Conservation (phyloP, 2,888 invertebrate species). For the Peribatodes rhomboidaria region DNA sequence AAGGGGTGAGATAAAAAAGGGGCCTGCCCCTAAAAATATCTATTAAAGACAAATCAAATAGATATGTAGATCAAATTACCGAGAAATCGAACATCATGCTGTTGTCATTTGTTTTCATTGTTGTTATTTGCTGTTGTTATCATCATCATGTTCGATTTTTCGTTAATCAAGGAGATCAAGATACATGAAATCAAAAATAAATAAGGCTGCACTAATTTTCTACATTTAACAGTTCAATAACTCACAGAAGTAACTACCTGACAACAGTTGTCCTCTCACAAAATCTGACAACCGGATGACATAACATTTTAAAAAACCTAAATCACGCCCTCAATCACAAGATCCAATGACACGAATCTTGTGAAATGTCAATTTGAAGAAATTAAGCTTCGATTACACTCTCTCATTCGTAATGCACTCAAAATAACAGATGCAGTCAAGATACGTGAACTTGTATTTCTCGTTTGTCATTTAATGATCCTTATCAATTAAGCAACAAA, state of each 20-base stretch:
- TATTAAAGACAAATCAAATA: too few species aligned
- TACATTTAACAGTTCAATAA: neutral
- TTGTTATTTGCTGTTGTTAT: too few species aligned
- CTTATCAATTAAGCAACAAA: constrained; percentile 40
- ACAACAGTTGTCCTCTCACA: neutral
- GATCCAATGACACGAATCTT: neutral
- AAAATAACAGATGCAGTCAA: constrained; percentile 30
- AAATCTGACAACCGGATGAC: neutral
- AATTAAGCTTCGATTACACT: constrained; percentile 20
- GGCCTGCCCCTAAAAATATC: too few species aligned
- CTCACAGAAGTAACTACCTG: neutral
- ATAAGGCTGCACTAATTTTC: neutral
- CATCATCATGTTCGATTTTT: too few species aligned
- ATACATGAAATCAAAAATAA: too few species aligned
- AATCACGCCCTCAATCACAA: neutral
- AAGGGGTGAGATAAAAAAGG: too few species aligned
- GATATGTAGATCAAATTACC: too few species aligned
- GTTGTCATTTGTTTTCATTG: too few species aligned
- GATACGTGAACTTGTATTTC: constrained; percentile 36
- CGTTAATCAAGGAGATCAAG: too few species aligned
- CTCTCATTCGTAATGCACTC: constrained; percentile 17
- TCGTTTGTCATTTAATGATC: constrained; percentile 33
- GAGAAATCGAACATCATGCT: too few species aligned
- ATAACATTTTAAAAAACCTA: neutral
- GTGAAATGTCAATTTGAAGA: constrained; percentile 10